phyloP scores from a whole-genome alignment of 2,113 vertebrate species.

The Daboia siamensis region DNA sequence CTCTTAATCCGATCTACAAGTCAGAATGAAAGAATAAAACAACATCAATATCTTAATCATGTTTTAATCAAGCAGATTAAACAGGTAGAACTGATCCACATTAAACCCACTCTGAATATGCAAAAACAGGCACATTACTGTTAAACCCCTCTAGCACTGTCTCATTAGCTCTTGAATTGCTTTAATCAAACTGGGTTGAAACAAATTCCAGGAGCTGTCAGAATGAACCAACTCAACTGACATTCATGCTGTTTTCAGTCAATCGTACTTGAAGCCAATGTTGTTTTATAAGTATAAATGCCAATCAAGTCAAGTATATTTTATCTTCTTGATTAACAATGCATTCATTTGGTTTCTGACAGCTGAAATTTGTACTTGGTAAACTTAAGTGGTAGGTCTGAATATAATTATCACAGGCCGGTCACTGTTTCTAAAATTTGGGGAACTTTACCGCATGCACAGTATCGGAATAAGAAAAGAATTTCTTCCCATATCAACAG shows the following conservation, averaged over 20 bases:
- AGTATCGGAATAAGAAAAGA: constrained; percentile 24
- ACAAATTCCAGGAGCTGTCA: neutral
- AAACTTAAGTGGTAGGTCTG: neutral
- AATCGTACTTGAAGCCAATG: neutral
- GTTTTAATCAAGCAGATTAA: constrained; percentile 23
- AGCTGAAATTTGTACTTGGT: neutral
- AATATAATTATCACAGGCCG: constrained; percentile 21
- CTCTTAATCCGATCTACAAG: neutral
- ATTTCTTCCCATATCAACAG: constrained; percentile 26
- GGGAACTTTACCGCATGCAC: constrained; percentile 12
- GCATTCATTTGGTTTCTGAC: neutral
- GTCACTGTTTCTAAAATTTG: constrained; percentile 7
- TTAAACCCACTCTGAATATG: constrained; percentile 12
- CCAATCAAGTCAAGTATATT: neutral
- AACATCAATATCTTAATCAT: neutral
- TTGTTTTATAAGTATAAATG: neutral
- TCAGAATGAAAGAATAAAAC: neutral
- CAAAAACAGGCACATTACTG: neutral
- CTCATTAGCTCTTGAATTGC: constrained; percentile 19
- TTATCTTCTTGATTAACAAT: neutral
- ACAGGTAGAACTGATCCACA: constrained; percentile 18
- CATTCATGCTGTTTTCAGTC: neutral
- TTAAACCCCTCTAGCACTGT: neutral
- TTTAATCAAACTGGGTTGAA: constrained; percentile 17
- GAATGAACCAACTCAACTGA: neutral